Percentiles rank a stretch among this genome's conserved stretches.
phyloP scores from a whole-genome alignment of 2,797 vertebrate genomes.

The Enteromius argenteus region DNA sequence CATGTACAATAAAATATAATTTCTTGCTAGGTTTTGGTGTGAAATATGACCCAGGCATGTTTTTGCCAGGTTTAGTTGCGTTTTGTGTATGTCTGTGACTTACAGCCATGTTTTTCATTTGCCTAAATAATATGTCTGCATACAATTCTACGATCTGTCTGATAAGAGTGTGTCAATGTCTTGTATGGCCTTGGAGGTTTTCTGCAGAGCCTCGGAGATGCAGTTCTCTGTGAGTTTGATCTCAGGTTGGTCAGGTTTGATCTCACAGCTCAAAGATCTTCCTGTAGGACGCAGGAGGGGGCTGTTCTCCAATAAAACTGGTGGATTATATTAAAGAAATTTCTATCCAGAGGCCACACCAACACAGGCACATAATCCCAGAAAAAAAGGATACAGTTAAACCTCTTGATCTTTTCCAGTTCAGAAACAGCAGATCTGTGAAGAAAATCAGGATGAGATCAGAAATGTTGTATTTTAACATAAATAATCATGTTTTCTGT shows the following conservation, averaged over 20 bases:
- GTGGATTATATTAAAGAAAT: slow-evolving; percentile 66
- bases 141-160: neutral
- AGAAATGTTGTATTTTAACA: neutral
- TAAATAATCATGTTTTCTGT: neutral
- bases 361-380: neutral
- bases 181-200: slow-evolving; percentile 73
- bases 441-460: slow-evolving; percentile 1
- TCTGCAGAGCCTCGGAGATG: slow-evolving; percentile 72
- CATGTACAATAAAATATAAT: neutral
- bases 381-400: slow-evolving; percentile 79
- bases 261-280: neutral
- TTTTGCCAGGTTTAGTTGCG: neutral
- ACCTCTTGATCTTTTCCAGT: slow-evolving; percentile 78
- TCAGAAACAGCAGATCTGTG: slow-evolving; percentile 75
- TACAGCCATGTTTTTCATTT: neutral
- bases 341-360: neutral
- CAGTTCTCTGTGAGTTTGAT: slow-evolving; percentile 59
- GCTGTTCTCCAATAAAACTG: slow-evolving; percentile 77
- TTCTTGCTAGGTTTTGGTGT: neutral
- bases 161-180: slow-evolving; percentile 75
- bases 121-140: neutral
- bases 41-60: neutral
- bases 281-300: slow-evolving; percentile 38
- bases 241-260: slow-evolving; percentile 8
- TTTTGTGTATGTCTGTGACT: neutral